Conservation (phyloP, 2,888 invertebrate genomes). For the Tridacna gigas region DNA sequence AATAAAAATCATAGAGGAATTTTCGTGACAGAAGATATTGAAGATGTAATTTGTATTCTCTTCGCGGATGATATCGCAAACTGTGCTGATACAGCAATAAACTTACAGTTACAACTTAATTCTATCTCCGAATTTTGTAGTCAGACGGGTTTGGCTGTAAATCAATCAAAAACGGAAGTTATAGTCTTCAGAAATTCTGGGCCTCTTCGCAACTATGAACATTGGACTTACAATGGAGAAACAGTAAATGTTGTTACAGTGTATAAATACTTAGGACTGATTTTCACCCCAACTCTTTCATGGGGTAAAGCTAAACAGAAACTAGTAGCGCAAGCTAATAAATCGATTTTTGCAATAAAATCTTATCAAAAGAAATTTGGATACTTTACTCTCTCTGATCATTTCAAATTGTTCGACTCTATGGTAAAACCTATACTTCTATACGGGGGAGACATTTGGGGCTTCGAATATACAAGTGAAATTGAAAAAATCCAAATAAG, state of each 20-base stretch:
- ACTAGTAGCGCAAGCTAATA: conserved; percentile 15
- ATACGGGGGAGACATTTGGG: conserved; percentile 24
- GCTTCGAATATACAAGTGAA: background rate
- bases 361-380: conserved; percentile 12
- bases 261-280: conserved; percentile 19
- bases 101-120: conserved; percentile 15
- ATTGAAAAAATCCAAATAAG: conserved; percentile 8
- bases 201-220: conserved; percentile 1
- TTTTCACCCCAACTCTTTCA: conserved; percentile 6
- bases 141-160: conserved; percentile 11
- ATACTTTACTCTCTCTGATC: background rate
- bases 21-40: conserved; percentile 11
- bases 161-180: conserved; percentile 8
- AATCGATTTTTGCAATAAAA: background rate
- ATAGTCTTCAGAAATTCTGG: conserved; percentile 14
- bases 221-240: conserved; percentile 13
- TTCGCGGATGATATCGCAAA: conserved; percentile 10
- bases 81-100: conserved; percentile 14
- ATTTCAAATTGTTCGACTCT: conserved; percentile 26
- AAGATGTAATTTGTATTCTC: conserved; percentile 2
- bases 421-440: conserved; percentile 16
- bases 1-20: background rate
- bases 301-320: conserved; percentile 15
- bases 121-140: conserved; percentile 22
- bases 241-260: background rate